Conservation (phyloP, 2,113 vertebrate genomes). For the Micromys minutus region DNA sequence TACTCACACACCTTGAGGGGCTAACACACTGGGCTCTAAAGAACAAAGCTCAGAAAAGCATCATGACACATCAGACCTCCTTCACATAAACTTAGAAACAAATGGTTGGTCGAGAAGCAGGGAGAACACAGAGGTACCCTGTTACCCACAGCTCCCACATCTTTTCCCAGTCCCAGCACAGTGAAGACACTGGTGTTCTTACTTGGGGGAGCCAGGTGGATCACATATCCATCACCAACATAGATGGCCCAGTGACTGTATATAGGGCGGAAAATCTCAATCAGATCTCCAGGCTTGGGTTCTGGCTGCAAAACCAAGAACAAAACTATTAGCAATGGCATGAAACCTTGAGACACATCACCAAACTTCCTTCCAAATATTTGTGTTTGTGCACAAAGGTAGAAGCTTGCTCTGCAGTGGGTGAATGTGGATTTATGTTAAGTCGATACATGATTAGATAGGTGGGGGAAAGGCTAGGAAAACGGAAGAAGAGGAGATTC, state of each 20-base stretch:
- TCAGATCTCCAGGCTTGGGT: conserved; percentile 89
- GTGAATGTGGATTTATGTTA: too few relatives aligned
- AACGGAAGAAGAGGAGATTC: too few relatives aligned
- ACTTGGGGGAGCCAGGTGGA: conserved; percentile 85
- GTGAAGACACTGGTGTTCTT: conserved; percentile 1
- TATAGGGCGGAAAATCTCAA: conserved; percentile 88
- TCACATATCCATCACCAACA: conserved; percentile 88
- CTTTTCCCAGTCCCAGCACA: neutral
- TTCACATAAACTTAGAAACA: neutral
- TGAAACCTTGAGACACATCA: neutral
- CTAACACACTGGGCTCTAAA: neutral
- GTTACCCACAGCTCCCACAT: neutral
- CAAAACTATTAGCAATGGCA: neutral
- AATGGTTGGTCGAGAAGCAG: fast-evolving
- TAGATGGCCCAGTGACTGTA: conserved; percentile 94
- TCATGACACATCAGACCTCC: neutral
- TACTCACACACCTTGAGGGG: neutral
- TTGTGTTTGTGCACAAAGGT: neutral
- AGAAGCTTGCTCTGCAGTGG: neutral
- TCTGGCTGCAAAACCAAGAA: conserved; percentile 71
- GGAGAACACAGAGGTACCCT: neutral
- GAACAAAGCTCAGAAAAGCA: neutral
- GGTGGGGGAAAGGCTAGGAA: too few relatives aligned
- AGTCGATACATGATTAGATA: too few relatives aligned
- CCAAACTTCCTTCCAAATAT: neutral